Percentiles rank a stretch among this genome's conserved stretches.
phyloP scores from a whole-genome alignment of 2,113 vertebrate genomes.

The Eonycteris spelaea region DNA sequence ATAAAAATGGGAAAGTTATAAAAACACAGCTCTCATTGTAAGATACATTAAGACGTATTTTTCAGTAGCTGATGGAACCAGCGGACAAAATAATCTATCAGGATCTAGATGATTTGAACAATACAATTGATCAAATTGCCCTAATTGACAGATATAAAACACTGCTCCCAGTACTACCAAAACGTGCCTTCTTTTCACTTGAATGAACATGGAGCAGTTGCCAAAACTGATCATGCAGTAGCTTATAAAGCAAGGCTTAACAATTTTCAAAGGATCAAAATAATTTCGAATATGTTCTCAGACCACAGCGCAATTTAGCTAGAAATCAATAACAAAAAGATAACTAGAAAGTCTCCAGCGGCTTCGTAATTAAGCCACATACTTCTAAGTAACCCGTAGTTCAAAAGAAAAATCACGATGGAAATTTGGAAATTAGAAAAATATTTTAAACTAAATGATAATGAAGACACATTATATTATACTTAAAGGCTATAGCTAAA shows the following conservation, averaged over 20 bases:
- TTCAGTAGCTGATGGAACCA: neutral
- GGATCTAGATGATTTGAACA: neutral
- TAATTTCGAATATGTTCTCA: neutral
- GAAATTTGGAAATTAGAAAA: neutral
- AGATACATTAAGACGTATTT: neutral
- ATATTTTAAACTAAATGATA: neutral
- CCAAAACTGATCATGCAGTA: neutral
- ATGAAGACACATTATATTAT: neutral
- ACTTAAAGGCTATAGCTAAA: neutral
- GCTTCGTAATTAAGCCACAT: neutral
- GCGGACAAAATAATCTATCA: neutral
- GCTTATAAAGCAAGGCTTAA: neutral
- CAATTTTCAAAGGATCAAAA: neutral
- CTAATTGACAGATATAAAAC: neutral
- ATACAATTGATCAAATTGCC: neutral
- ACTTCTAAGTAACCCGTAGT: neutral
- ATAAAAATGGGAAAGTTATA: neutral
- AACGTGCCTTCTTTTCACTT: neutral
- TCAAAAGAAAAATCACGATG: neutral
- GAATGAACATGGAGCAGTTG: neutral
- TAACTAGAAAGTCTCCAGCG: neutral
- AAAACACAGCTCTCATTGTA: neutral
- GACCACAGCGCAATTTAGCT: neutral
- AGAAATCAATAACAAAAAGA: slow-evolving; percentile 15
- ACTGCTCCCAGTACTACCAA: too few species aligned